phyloP scores from a whole-genome alignment of 1,140 invertebrate species.

The Ericerus pela region DNA sequence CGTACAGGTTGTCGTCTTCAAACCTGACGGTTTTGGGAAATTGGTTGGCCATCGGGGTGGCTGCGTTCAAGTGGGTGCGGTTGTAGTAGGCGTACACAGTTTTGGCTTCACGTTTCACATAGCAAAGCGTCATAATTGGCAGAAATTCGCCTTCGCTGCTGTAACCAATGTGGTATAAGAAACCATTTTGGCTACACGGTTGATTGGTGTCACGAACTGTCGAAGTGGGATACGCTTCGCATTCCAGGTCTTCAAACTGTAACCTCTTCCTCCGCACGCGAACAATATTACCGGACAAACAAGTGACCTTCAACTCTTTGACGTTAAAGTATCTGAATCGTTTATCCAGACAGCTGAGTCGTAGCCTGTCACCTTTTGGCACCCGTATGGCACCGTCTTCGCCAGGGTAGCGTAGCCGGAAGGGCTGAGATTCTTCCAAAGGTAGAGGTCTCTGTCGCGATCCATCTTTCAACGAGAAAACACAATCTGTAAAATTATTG shows the following conservation, averaged over 20 bases:
- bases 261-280: neutral
- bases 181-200: neutral
- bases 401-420: no score
- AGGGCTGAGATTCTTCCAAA: no score
- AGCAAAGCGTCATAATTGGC: neutral
- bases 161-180: neutral
- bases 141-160: neutral
- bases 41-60: slow-evolving; percentile 4
- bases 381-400: no score
- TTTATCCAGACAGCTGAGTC: neutral
- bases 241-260: neutral
- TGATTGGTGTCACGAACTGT: neutral
- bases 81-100: neutral
- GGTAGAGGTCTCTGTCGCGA: no score
- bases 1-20: neutral
- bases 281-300: neutral
- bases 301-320: neutral
- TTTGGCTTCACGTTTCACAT: no score
- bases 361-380: no score
- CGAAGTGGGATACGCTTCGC: neutral
- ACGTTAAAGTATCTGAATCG: neutral
- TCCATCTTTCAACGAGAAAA: no score
- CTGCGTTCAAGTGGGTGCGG: neutral
- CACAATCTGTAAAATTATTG: no score
- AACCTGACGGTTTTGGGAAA: slow-evolving; percentile 9